Percentiles rank a stretch among this genome's conserved stretches.
phyloP scores from a whole-genome alignment of 1,140 invertebrate species.

The Onthophagus taurus region DNA sequence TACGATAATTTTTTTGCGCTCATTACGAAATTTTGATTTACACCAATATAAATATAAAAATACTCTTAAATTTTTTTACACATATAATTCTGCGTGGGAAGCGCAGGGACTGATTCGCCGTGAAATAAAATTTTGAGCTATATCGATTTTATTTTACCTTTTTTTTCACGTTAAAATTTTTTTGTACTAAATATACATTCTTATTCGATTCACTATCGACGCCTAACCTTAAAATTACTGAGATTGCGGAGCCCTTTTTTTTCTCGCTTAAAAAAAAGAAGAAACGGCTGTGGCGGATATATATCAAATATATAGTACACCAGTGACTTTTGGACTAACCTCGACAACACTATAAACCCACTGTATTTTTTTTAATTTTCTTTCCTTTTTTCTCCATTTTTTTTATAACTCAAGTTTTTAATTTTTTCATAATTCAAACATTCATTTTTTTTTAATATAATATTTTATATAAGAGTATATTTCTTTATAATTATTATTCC shows the following conservation, averaged over 20 bases:
- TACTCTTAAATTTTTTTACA: constrained; percentile 40
- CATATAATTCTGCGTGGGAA: constrained; percentile 34
- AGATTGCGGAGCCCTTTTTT: constrained; percentile 30
- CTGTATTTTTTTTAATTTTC: constrained; percentile 17
- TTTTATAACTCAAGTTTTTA: constrained; percentile 20
- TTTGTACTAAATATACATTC: constrained; percentile 42
- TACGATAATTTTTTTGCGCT: constrained; percentile 37
- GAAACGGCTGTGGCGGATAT: constrained; percentile 24
- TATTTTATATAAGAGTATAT: too few species aligned
- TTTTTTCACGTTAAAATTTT: too few species aligned
- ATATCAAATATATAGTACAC: constrained; percentile 22
- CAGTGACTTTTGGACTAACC: constrained; percentile 30
- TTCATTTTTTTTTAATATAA: neutral
- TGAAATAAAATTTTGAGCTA: constrained; percentile 39
- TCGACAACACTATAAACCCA: constrained; percentile 30
- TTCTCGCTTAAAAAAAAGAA: constrained; percentile 10
- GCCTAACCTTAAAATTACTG: constrained; percentile 37
- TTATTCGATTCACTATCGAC: constrained; percentile 39
- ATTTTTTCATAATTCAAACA: too few species aligned
- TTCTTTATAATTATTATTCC: too few species aligned
- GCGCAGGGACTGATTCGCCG: constrained; percentile 15
- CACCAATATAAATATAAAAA: constrained; percentile 43
- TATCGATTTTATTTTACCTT: constrained; percentile 38
- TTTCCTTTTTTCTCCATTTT: constrained; percentile 14
- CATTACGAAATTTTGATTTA: constrained; percentile 40